These are phyloP conservation scores for Scaptomyza caliginosa DNA, from an alignment of 2,888 invertebrate species.

Conservation along the genomic window DNA sequence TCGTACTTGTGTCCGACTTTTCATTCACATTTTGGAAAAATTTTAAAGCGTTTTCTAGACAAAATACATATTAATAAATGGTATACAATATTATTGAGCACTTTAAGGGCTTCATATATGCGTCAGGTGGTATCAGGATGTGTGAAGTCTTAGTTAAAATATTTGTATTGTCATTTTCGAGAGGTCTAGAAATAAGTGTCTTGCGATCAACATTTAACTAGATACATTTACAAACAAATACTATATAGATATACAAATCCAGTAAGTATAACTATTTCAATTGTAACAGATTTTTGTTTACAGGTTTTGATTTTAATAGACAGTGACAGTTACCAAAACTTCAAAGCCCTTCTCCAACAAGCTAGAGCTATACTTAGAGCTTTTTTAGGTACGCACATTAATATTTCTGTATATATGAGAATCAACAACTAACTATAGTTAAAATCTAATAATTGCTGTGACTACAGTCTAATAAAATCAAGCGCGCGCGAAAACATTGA, in stretches of 20 bases:
- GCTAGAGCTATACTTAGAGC: conserved; percentile 18
- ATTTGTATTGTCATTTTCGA: conserved; percentile 69
- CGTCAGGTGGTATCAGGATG: conserved; percentile 36
- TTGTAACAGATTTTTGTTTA: conserved; percentile 30
- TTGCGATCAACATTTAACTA: conserved; percentile 40
- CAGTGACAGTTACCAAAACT: conserved; percentile 17
- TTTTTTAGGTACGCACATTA: conserved; percentile 31
- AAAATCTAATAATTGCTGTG: conserved; percentile 63
- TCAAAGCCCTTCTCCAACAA: conserved; percentile 26
- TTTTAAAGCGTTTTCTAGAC: conserved; percentile 21
- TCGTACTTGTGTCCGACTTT: conserved; percentile 19
- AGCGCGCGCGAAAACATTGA: conserved; percentile 48
- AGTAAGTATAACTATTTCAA: conserved; percentile 6
- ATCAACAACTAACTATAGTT: conserved; percentile 57
- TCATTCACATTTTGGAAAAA: conserved; percentile 28
- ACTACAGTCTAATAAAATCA: conserved; percentile 35
- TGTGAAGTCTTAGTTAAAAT: conserved; percentile 21
- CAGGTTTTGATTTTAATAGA: conserved; percentile 24
- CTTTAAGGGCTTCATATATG: conserved; percentile 7
- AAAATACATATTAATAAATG: conserved; percentile 6
- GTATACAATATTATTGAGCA: conserved; percentile 25
- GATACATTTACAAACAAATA: conserved; percentile 23
- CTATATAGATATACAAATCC: conserved; percentile 9
- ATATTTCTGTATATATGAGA: conserved; percentile 33
- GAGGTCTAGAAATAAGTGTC: conserved; percentile 61